These are phyloP conservation scores for Dendronephthya gigantea DNA, from an alignment of 64 coral and sea anemone species.

Conservation along the genomic window DNA sequence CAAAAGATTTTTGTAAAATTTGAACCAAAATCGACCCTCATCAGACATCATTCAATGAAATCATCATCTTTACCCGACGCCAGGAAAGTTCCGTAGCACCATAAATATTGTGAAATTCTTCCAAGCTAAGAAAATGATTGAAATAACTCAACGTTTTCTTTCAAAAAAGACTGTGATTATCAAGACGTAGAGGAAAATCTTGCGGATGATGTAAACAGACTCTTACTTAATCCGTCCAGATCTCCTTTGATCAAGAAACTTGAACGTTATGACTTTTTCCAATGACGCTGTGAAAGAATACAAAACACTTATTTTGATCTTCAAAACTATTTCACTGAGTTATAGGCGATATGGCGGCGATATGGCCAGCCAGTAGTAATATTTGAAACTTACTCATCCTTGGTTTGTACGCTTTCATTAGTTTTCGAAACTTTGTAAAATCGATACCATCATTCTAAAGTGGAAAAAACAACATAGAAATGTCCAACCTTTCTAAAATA, in stretches of 20 bases:
- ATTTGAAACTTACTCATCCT: conserved; percentile 49
- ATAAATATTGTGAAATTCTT: conserved; percentile 54
- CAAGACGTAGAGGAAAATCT: background rate
- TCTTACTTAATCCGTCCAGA: background rate
- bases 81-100: conserved; percentile 40
- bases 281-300: background rate
- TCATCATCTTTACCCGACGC: conserved; percentile 16
- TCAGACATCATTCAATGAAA: background rate
- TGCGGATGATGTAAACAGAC: background rate
- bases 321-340: background rate
- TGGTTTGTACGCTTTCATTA: conserved; percentile 72
- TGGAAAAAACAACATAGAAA: background rate
- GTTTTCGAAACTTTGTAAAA: conserved; percentile 23
- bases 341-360: too few relatives aligned
- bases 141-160: background rate
- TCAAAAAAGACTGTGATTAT: background rate
- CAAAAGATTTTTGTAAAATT: too few relatives aligned
- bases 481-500: too few relatives aligned
- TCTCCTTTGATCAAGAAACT: background rate
- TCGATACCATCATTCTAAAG: conserved; percentile 53
- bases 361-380: too few relatives aligned
- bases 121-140: conserved; percentile 15
- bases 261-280: background rate
- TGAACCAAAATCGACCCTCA: background rate
- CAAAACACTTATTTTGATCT: background rate